Percentiles rank a stretch among this genome's conserved stretches.
Evolutionary conservation across 2,113 vertebrate genomes (phyloP).

Genomic region (Cavia porcellus): DNA sequence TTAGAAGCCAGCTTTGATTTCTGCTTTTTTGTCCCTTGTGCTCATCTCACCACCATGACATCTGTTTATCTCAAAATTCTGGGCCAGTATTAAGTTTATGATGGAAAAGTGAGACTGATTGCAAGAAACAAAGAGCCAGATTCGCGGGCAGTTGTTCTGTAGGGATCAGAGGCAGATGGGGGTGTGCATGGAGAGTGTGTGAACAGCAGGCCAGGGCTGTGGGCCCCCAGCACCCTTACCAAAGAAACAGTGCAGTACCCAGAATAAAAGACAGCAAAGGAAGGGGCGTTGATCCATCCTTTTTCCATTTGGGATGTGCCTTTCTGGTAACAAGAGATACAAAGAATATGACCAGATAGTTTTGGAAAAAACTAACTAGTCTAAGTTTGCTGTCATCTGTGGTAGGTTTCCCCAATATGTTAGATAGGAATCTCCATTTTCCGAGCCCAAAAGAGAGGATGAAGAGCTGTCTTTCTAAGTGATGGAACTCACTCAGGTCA

Average conservation of each 20-base stretch:
- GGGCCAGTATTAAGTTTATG: conserved; percentile 52
- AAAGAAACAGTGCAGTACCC: neutral
- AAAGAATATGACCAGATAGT: neutral
- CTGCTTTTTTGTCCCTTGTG: conserved; percentile 56
- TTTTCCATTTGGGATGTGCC: neutral
- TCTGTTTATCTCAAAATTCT: conserved; percentile 79
- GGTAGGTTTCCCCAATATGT: neutral
- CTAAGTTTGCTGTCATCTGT: neutral
- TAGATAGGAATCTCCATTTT: neutral
- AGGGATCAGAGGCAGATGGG: conserved; percentile 52
- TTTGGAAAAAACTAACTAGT: neutral
- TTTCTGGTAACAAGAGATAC: neutral
- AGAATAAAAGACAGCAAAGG: neutral
- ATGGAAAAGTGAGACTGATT: conserved; percentile 73
- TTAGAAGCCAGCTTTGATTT: conserved; percentile 64
- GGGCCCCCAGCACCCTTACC: neutral
- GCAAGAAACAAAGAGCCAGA: conserved; percentile 59
- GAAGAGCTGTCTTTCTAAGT: neutral
- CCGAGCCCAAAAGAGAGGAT: neutral
- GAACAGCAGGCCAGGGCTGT: rapidly evolving
- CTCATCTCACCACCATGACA: conserved; percentile 50
- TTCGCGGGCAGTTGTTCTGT: conserved; percentile 1
- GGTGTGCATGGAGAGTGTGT: neutral
- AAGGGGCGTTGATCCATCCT: neutral
- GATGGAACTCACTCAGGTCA: neutral